Evolutionary conservation across 1,140 invertebrate genomes (phyloP), one percentile per base, ranked within the genome.

Genomic region (Forficula auricularia): DNA sequence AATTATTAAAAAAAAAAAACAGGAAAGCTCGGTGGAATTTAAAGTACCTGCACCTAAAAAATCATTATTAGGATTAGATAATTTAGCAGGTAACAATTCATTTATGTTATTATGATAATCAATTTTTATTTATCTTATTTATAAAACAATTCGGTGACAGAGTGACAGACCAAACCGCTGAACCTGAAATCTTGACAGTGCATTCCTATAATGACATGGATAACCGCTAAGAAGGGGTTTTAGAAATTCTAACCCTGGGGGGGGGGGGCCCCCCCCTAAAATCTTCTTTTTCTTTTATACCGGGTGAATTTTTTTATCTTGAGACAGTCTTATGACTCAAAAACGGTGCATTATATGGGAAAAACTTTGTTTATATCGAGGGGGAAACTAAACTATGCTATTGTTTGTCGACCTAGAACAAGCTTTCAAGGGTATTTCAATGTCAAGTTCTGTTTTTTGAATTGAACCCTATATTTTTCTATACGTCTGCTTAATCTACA

Each of bases 1-100:
- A 40, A 75, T 89, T 15, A 82, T 81, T 60, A 89, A 91, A 56
- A 75, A 77, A 52, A 62, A 72, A 14, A 44, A 53, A 41, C 65
- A 65, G 0, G 66, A 64, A 40, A 65, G 67, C 40, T 65, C 66
- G 44, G n/a, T n/a, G n/a, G 71, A 76, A 33, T 79, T 82, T 54
- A 89, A 89, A 64, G 76, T 81, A 51, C 82, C 83, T 1, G 46
- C 52, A 12, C 75, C 76, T 3, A 60, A 56, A 50, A 66, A 68
- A 10, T 94, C 89, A 0, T 54, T 85, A 10, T 61, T 95, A 6
- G 90, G 90, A 1, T 64, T 96, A 15, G 90, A 97, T 58, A 82
- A 78, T 59, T 59, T 96, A 40, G 89, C 90, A 6, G 67, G 53
- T 63, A 52, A 47, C n/a, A 38, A 30, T n/a, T n/a, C n/a, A n/a